phyloP scores from a whole-genome alignment of 2,797 vertebrate species.

The Acanthis flammea region DNA sequence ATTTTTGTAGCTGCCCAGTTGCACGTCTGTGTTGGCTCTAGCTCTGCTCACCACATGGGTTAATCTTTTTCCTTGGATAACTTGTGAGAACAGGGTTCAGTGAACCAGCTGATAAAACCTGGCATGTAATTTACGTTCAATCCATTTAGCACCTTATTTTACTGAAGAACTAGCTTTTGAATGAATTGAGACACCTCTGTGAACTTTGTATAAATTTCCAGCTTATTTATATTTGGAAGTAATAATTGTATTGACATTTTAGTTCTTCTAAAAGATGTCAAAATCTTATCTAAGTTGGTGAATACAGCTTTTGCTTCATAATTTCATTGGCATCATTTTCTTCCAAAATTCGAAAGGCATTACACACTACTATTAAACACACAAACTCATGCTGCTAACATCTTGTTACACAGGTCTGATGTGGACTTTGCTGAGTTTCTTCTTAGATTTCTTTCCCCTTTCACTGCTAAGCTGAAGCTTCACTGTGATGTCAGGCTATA shows the following conservation, averaged over 20 bases:
- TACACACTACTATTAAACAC: not conserved
- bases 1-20: not conserved
- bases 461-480: not conserved
- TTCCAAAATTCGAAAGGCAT: not conserved
- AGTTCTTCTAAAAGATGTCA: not conserved
- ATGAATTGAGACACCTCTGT: not conserved
- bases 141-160: not conserved
- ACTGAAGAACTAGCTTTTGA: not conserved
- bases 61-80: not conserved
- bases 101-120: not conserved
- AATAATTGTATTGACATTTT: not conserved
- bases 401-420: not conserved
- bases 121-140: not conserved
- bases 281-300: not conserved
- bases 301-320: not conserved
- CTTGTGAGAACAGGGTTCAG: not conserved
- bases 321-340: not conserved
- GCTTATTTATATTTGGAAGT: not conserved
- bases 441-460: not conserved
- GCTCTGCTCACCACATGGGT: not conserved
- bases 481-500: not conserved
- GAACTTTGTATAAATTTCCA: not conserved
- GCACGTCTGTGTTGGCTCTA: fast-evolving
- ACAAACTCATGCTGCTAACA: not conserved
- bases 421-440: not conserved